phyloP scores from a whole-genome alignment of 2,113 vertebrate species.

The Circaetus gallicus region DNA sequence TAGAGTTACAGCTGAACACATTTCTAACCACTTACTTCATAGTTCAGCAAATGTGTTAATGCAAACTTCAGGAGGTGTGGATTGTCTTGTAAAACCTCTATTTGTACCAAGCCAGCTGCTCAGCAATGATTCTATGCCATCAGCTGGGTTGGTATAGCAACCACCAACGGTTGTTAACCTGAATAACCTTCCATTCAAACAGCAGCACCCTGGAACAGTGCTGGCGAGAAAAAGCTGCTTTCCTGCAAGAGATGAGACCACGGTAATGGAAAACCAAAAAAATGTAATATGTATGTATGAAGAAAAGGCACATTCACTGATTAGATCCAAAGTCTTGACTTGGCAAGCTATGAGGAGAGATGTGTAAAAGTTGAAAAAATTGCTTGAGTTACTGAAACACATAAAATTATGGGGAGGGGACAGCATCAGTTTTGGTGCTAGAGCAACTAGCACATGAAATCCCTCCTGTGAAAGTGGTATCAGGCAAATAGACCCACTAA shows the following conservation, averaged over 20 bases:
- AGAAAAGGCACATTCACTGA: neutral
- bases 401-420: neutral
- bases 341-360: neutral
- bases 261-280: neutral
- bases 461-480: neutral
- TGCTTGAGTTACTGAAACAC: neutral
- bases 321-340: neutral
- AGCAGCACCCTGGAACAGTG: neutral
- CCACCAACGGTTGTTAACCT: neutral
- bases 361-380: neutral
- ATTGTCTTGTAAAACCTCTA: neutral
- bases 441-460: neutral
- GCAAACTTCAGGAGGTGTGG: neutral
- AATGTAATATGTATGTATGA: fast-evolving
- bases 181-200: neutral
- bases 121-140: neutral
- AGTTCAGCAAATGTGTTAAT: neutral
- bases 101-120: neutral
- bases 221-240: neutral
- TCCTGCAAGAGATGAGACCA: neutral
- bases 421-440: neutral
- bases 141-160: neutral
- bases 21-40: neutral
- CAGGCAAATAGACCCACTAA: neutral
- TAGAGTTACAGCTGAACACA: neutral